Evolutionary conservation across 2,113 vertebrate species (phyloP).

Genomic region (Onychostruthus taczanowskii): DNA sequence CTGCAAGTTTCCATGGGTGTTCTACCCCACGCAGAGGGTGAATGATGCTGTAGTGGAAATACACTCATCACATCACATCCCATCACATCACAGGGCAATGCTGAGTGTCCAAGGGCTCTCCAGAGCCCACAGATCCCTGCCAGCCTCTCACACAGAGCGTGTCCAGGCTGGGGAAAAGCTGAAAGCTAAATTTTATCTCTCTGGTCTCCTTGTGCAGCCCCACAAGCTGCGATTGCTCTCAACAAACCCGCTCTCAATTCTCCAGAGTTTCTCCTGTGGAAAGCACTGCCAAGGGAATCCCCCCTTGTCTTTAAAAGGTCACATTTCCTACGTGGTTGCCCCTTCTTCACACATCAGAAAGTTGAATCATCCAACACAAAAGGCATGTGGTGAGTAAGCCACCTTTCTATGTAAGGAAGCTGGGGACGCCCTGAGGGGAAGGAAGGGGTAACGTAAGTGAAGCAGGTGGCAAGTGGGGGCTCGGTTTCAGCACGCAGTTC

Average conservation of each 20-base stretch:
- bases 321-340: slow-evolving; percentile 49
- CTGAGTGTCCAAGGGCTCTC: neutral
- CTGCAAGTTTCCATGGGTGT: neutral
- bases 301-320: neutral
- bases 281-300: slow-evolving; percentile 24
- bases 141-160: neutral
- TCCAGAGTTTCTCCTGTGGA: neutral
- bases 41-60: neutral
- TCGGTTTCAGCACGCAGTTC: neutral
- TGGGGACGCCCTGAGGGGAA: slow-evolving; percentile 41
- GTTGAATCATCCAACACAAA: slow-evolving; percentile 19
- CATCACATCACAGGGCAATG: neutral
- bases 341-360: slow-evolving; percentile 55
- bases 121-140: neutral
- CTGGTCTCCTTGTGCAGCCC: neutral
- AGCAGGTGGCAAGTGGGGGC: neutral
- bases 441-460: neutral
- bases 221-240: neutral
- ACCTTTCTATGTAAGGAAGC: slow-evolving; percentile 42
- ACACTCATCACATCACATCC: rapidly evolving
- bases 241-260: neutral
- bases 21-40: rapidly evolving
- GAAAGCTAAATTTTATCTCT: neutral
- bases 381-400: slow-evolving; percentile 22
- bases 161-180: neutral